Conservation (phyloP, 2,797 vertebrate species). For the Lerista edwardsae region DNA sequence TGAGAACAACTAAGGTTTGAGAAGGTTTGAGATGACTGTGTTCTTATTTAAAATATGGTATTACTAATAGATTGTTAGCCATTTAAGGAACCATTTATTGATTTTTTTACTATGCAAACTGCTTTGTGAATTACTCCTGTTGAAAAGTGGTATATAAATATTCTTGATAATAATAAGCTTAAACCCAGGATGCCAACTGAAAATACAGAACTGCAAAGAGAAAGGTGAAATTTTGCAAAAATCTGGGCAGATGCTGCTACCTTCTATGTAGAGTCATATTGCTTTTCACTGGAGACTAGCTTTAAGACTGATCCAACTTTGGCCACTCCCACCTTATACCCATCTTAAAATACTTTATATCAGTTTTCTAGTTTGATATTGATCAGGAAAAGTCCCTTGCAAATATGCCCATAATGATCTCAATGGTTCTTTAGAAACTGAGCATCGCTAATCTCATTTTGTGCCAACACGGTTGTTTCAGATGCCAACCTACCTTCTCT, state of each 20-base stretch:
- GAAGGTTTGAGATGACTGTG: not conserved
- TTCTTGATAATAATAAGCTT: not conserved
- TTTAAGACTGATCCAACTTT: not conserved
- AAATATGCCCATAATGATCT: not conserved
- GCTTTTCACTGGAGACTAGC: not conserved
- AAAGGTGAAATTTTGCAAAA: not conserved
- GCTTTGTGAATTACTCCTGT: too few species aligned
- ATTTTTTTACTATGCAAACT: too few species aligned
- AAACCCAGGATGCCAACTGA: slow-evolving; percentile 22
- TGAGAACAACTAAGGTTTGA: too few species aligned
- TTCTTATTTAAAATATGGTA: not conserved
- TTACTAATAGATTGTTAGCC: not conserved
- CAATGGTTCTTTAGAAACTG: slow-evolving; percentile 47
- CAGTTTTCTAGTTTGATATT: not conserved
- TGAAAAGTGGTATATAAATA: too few species aligned
- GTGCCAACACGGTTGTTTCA: slow-evolving; percentile 20
- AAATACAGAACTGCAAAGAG: slow-evolving; percentile 4
- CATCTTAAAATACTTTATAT: not conserved
- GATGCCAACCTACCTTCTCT: slow-evolving; percentile 62
- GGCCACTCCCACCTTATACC: not conserved
- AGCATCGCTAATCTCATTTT: slow-evolving; percentile 38
- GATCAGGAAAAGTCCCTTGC: not conserved
- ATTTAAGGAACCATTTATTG: too few species aligned
- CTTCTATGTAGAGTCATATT: not conserved
- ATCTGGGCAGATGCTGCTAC: not conserved